Base-by-base conservation (phyloP, 1,140 invertebrate genomes). In the Drosophila parabipectinata region DNA sequence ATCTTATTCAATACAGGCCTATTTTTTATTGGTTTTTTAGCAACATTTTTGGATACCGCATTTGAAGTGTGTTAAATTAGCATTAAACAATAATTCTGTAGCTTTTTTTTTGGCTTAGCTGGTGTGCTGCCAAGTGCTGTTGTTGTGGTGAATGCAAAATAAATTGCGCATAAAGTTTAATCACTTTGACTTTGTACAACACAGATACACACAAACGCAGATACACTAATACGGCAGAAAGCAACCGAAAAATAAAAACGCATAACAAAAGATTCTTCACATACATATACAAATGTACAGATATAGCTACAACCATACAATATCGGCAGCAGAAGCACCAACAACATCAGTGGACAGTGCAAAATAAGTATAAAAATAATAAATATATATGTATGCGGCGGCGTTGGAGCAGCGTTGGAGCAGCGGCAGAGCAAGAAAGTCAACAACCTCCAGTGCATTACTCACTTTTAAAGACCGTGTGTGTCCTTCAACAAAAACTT, bases 131-230 rank as follows among this genome's bases (percentile, higher is more conserved):
- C 34, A 37, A 12, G 34, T 63, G 39, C 30, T 69, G 60, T 47
- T 75, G 62, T 48, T 87, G 56, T 74, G 41, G 68, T 67, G 77
- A 84, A 81, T 89, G 77, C 87, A 87, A 90, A 90, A 90, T 88
- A 90, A 90, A 90, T 90, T 90, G 87, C 87, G 87, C 87, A 90
- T 88, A 90, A 90, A 90, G 73, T 90, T 90, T 90, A 90, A 90
- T 90, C 88, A 87, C 87, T 83, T 90, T 90, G 87, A 90, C 87
- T 90, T 80, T 79, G 62, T 63, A 68, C 67, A 74, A 79, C 59
- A 76, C 63, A 61, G 51, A 72, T 55, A 28, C 26, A 4, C 0
- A 28, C 26, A 79, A n/a, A n/a, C 59, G 71, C 60, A 61, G 47
- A 72, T 58, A 61, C 50, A 58, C 54, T 37, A 37, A 12, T 37